phyloP scores from a whole-genome alignment of 2,113 vertebrate species.

The Telmatochromis sp. region DNA sequence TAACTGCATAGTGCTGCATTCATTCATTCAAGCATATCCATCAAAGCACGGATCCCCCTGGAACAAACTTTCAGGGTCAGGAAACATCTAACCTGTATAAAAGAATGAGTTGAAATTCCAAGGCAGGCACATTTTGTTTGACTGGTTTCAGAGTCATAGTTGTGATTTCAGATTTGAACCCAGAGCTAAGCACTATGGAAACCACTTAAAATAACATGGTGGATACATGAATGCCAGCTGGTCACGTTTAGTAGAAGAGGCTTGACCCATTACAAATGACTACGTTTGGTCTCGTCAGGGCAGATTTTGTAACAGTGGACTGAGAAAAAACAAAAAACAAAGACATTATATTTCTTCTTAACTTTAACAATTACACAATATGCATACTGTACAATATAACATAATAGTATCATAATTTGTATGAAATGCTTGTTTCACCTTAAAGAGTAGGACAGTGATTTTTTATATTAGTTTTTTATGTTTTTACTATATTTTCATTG shows the following conservation, averaged over 20 bases:
- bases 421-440: neutral
- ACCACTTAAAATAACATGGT: conserved; percentile 59
- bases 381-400: neutral
- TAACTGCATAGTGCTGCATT: conserved; percentile 37
- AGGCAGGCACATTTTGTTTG: conserved; percentile 23
- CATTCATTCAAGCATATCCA: conserved; percentile 41
- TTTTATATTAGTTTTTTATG: neutral
- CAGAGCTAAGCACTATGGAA: conserved; percentile 54
- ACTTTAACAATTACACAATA: neutral
- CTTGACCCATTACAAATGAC: neutral
- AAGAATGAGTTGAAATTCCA: conserved; percentile 33
- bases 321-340: neutral
- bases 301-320: neutral
- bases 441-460: neutral
- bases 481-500: neutral
- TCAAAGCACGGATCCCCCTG: conserved; percentile 21
- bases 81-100: conserved; percentile 60
- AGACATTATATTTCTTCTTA: neutral
- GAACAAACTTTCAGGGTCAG: conserved; percentile 33
- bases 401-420: neutral
- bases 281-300: neutral
- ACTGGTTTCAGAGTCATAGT: conserved; percentile 36
- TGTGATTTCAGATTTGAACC: conserved; percentile 47
- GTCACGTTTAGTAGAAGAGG: neutral
- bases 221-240: conserved; percentile 36